Conservation (phyloP, 2,888 invertebrate species). For the Coenonympha glycerion region DNA sequence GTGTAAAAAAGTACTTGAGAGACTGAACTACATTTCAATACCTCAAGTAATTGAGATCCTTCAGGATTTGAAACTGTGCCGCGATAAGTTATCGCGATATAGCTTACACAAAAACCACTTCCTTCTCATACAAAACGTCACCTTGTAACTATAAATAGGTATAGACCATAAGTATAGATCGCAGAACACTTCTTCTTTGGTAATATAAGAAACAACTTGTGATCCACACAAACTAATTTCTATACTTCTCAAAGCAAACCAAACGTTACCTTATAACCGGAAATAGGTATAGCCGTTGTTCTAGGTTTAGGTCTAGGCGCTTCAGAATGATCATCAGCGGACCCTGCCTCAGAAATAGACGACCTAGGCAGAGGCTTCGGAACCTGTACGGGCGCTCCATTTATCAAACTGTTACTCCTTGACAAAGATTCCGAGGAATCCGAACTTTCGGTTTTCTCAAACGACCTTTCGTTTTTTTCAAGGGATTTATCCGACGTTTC, state of each 20-base stretch:
- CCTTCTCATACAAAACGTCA: too few relatives aligned
- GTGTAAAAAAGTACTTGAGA: too few relatives aligned
- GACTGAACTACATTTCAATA: too few relatives aligned
- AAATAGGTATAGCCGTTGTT: slow-evolving; percentile 78
- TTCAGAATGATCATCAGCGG: slow-evolving; percentile 65
- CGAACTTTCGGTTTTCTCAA: slow-evolving; percentile 53
- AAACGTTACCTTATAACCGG: slow-evolving; percentile 84
- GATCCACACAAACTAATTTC: too few relatives aligned
- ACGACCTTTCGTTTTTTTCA: slow-evolving; percentile 33
- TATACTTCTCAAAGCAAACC: background rate
- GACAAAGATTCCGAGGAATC: slow-evolving; percentile 57
- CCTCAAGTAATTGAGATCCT: too few relatives aligned
- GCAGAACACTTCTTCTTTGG: too few relatives aligned
- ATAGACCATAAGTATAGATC: too few relatives aligned
- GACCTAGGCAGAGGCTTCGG: slow-evolving; percentile 89
- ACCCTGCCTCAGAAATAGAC: slow-evolving; percentile 82
- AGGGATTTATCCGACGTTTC: slow-evolving; percentile 21
- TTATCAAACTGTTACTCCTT: slow-evolving; percentile 61
- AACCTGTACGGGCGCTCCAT: slow-evolving; percentile 70
- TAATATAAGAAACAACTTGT: too few relatives aligned
- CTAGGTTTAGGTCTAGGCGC: slow-evolving; percentile 80
- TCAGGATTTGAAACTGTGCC: too few relatives aligned
- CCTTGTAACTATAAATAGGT: too few relatives aligned
- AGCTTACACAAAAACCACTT: too few relatives aligned
- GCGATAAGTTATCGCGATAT: too few relatives aligned